phyloP scores from a whole-genome alignment of 2,797 vertebrate genomes.

The Sebastolobus alascanus region DNA sequence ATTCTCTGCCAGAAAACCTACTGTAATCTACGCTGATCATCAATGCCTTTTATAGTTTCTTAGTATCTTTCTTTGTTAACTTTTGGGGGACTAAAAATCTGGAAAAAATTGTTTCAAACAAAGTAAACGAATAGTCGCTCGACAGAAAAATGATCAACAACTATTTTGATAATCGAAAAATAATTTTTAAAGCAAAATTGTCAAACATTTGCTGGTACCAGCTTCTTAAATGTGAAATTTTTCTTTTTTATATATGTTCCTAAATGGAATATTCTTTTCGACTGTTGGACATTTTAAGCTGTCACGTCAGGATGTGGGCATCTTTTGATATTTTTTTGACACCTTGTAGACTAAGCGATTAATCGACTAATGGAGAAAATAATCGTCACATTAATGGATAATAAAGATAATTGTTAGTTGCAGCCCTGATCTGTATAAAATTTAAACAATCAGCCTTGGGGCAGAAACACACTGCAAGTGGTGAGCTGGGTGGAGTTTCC shows the following conservation, averaged over 20 bases:
- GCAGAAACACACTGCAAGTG: neutral
- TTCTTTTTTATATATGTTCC: neutral
- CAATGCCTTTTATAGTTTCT: neutral
- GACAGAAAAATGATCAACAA: neutral
- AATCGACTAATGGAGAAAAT: neutral
- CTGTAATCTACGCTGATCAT: neutral
- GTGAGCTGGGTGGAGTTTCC: neutral
- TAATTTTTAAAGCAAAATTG: too few relatives aligned
- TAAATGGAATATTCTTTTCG: neutral
- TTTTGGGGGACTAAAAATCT: too few relatives aligned
- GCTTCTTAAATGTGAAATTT: neutral
- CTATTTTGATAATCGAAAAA: neutral
- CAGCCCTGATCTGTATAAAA: neutral
- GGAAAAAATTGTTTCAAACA: neutral
- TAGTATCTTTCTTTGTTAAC: neutral
- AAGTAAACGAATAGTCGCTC: neutral
- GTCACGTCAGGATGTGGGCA: rapidly evolving
- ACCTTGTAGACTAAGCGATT: rapidly evolving
- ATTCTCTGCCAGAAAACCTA: neutral
- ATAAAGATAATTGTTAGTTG: neutral
- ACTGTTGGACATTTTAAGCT: neutral
- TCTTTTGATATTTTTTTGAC: neutral
- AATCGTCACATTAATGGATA: neutral
- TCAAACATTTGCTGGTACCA: neutral
- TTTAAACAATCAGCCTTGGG: neutral